phyloP scores from a whole-genome alignment of 2,797 vertebrate genomes.

The Pagetopsis macropterus region DNA sequence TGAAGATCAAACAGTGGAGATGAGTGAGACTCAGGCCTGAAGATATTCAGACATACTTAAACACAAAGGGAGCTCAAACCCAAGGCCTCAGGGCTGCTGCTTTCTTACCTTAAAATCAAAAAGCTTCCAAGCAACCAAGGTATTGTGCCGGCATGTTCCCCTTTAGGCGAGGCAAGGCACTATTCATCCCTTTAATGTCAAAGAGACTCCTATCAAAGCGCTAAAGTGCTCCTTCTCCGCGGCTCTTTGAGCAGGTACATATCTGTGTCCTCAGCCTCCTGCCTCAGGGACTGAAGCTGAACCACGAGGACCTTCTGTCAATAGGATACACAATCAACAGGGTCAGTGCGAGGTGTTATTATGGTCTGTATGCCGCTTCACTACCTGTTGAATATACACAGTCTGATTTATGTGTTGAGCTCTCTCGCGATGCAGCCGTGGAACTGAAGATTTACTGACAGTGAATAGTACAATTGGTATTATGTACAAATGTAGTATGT shows the following conservation, averaged over 20 bases:
- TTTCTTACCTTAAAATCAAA: constrained; percentile 46
- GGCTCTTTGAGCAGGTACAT: constrained; percentile 51
- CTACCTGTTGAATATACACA: constrained; percentile 20
- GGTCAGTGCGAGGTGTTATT: constrained; percentile 30
- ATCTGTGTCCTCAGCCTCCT: constrained; percentile 32
- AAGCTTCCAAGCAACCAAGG: constrained; percentile 21
- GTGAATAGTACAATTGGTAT: neutral
- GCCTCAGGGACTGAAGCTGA: constrained; percentile 26
- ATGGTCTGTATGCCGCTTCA: constrained; percentile 6
- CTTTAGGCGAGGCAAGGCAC: neutral
- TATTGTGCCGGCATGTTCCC: constrained; percentile 32
- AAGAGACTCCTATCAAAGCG: constrained; percentile 33
- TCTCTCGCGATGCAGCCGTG: neutral
- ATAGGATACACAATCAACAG: constrained; percentile 40
- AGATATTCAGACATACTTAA: constrained; percentile 41
- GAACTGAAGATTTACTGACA: constrained; percentile 12
- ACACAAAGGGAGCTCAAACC: constrained; percentile 50
- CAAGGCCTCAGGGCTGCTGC: constrained; percentile 15
- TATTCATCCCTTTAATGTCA: constrained; percentile 20
- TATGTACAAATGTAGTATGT: neutral
- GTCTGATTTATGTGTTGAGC: constrained; percentile 7
- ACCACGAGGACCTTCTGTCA: constrained; percentile 24
- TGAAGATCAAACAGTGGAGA: constrained; percentile 24
- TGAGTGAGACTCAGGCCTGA: constrained; percentile 34
- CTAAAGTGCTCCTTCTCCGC: constrained; percentile 20